These are phyloP conservation scores for Danionella cerebrum DNA, from an alignment of 2,113 vertebrate species.

Conservation along the genomic window DNA sequence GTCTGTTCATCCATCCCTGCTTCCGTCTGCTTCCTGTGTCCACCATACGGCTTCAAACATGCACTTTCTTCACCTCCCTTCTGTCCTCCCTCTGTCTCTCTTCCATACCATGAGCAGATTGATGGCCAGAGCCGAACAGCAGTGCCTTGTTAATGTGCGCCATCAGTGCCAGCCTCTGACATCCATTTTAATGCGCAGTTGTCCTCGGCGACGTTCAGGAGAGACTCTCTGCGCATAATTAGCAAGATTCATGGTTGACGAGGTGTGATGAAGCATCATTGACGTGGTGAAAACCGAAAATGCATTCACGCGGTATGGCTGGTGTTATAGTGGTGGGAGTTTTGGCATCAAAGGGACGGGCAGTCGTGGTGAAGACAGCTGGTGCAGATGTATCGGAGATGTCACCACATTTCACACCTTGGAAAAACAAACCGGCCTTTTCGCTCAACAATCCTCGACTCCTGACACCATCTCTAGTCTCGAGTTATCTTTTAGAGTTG, in stretches of 20 bases:
- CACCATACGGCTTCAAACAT: neutral
- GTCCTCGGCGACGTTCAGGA: constrained; percentile 26
- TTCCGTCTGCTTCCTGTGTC: constrained; percentile 31
- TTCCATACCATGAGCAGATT: constrained; percentile 26
- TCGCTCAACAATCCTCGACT: neutral
- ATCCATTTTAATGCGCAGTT: constrained; percentile 41
- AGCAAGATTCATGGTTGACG: constrained; percentile 29
- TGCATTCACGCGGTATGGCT: constrained; percentile 29
- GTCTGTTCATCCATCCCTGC: constrained; percentile 30
- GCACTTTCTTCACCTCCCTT: constrained; percentile 16
- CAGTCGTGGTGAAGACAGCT: constrained; percentile 27
- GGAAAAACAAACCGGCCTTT: neutral
- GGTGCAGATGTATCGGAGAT: constrained; percentile 28
- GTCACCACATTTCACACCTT: constrained; percentile 34
- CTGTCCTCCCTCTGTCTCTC: constrained; percentile 28
- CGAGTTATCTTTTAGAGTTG: too few species aligned
- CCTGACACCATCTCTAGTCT: too few species aligned
- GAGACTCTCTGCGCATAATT: constrained; percentile 36
- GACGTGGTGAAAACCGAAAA: constrained; percentile 28
- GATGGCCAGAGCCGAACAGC: constrained; percentile 26
- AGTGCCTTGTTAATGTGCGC: constrained; percentile 30
- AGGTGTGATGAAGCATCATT: constrained; percentile 33
- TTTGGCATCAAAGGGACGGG: constrained; percentile 28
- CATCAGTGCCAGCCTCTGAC: constrained; percentile 25
- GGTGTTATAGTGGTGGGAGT: constrained; percentile 28